Evolutionary conservation across 2,888 invertebrate species (phyloP).

Genomic region (Tachystola acroxantha): DNA sequence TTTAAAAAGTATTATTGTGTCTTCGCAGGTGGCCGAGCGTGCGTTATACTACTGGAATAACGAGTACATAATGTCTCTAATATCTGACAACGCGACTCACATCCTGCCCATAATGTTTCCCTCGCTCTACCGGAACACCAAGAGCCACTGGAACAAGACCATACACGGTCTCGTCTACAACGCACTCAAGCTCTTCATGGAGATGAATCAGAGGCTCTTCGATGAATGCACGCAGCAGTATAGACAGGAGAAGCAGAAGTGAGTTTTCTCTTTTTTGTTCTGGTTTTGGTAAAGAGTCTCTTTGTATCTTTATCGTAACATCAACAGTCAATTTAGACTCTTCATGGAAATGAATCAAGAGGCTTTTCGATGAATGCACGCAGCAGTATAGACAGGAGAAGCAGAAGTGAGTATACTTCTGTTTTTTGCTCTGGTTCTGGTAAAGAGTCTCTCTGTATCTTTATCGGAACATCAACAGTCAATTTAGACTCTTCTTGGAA

Average conservation of each 20-base stretch:
- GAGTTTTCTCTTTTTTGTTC: no score
- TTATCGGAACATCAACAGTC: no score
- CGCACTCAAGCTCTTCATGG: conserved; percentile 99
- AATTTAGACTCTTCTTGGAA: conserved; percentile 99
- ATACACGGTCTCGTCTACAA: conserved; percentile 99
- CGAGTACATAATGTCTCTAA: conserved; percentile 99
- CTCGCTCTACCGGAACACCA: conserved; percentile 97
- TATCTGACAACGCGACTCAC: conserved; percentile 98
- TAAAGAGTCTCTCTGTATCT: no score
- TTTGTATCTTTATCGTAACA: no score
- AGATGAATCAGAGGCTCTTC: conserved; percentile 99
- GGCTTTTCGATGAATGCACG: no score
- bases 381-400: no score
- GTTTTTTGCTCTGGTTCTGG: no score
- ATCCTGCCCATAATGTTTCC: conserved; percentile 99
- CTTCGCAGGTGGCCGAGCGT: conserved; percentile 98
- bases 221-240: conserved; percentile 98
- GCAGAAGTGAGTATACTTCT: no score
- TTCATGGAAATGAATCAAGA: no score
- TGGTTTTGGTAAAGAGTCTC: no score
- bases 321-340: no score
- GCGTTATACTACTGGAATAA: conserved; percentile 99
- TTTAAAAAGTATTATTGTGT: no score
- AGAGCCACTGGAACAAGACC: conserved; percentile 99
- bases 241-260: conserved; percentile 91